Evolutionary conservation across 1,140 invertebrate genomes (phyloP).

Genomic region (Drosophila santomea): DNA sequence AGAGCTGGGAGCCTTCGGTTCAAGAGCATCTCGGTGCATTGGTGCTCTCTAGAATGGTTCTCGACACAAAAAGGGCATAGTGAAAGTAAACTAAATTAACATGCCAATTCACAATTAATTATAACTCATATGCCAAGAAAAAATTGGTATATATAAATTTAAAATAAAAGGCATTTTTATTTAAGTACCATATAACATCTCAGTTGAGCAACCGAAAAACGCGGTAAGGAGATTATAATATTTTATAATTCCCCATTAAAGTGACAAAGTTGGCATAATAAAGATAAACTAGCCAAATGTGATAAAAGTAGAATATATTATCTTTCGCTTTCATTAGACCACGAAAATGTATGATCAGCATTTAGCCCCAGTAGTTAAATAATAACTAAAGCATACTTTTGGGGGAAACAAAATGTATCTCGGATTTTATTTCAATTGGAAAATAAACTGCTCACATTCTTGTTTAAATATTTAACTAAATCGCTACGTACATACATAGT

Average conservation of each 20-base stretch:
- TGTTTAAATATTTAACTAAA: conserved; percentile 75
- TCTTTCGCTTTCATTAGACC: conserved; percentile 39
- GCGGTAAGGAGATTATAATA: conserved; percentile 18
- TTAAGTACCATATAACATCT: neutral
- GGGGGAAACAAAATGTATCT: conserved; percentile 56
- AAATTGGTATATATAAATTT: too few species aligned
- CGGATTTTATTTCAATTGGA: conserved; percentile 64
- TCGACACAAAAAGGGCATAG: conserved; percentile 6
- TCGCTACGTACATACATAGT: conserved; percentile 62
- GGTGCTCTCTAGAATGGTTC: neutral
- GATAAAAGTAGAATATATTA: conserved; percentile 53
- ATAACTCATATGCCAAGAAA: too few species aligned
- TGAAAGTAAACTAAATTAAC: conserved; percentile 5
- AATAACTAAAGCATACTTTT: conserved; percentile 15
- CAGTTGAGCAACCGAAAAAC: neutral
- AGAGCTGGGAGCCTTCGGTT: conserved; percentile 1
- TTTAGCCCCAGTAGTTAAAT: neutral
- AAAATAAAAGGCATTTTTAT: neutral
- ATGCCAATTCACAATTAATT: neutral
- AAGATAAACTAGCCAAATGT: conserved; percentile 45
- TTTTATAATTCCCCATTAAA: conserved; percentile 50
- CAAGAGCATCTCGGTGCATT: too few species aligned
- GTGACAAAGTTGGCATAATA: conserved; percentile 47
- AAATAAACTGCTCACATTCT: conserved; percentile 62
- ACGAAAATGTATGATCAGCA: neutral